phyloP scores from a whole-genome alignment of 2,888 invertebrate species.

The Agriopis leucophaearia region DNA sequence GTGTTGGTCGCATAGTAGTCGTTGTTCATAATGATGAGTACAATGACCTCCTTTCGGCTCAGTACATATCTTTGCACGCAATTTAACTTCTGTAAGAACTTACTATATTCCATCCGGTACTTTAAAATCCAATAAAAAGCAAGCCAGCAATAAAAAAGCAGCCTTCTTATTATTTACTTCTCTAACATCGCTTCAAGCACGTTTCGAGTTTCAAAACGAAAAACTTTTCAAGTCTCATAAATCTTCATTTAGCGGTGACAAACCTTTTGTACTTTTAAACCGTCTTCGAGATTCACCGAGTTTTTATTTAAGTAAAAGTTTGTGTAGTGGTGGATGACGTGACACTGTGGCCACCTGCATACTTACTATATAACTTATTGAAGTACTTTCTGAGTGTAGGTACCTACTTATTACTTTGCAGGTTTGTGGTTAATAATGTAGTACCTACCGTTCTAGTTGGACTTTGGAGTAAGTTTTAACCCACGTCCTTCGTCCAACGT shows the following conservation, averaged over 20 bases:
- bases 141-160: conserved; percentile 5
- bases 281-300: conserved; percentile 11
- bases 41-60: no score
- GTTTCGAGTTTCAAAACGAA: conserved; percentile 25
- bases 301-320: conserved; percentile 20
- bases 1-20: no score
- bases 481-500: no score
- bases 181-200: conserved; percentile 18
- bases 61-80: no score
- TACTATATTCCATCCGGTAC: not conserved
- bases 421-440: not conserved
- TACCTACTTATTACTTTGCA: no score
- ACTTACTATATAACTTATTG: not conserved
- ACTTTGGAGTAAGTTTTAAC: not conserved
- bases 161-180: conserved; percentile 11
- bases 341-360: not conserved
- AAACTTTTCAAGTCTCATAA: conserved; percentile 39
- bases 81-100: not conserved
- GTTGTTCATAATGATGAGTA: no score
- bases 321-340: conserved; percentile 2
- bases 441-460: not conserved
- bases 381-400: not conserved
- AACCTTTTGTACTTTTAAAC: conserved; percentile 23
- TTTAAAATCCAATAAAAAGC: conserved; percentile 1
- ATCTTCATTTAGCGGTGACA: conserved; percentile 30